Evolutionary conservation across 1,140 invertebrate genomes (phyloP), one percentile per base, ranked within the genome.

Genomic region (Nylanderia fulva): DNA sequence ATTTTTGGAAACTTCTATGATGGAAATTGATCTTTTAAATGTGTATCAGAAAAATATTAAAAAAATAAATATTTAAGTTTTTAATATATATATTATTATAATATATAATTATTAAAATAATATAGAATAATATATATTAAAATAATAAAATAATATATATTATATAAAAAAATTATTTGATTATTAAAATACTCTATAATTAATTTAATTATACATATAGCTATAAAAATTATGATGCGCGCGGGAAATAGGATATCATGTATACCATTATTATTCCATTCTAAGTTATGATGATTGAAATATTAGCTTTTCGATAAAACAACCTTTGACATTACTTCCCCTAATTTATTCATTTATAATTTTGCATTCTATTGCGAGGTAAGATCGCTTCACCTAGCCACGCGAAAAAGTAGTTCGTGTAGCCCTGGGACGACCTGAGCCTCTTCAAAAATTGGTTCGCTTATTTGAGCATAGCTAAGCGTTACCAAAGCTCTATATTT

Each of bases 401-500:
- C 92, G 90, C 93, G 95, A 96, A 95, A 96, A 97, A 97, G 97
- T 97, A 97, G 96, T 96, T 95, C 95, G 92, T 88, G 90, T 91
- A 91, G 95, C 95, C 93, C 91, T 91, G 95, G 96, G 97, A 97
- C 97, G 96, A 97, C 97, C 97, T 96, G 93, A 95, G 93, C 96
- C 97, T 94, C 95, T 94, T 93, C 96, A 97, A 97, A 97, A 97
- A 97, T 96, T 94, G 84, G 88, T 94, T 95, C 96, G 96, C 96
- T 96, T 95, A 90, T 86, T 89, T 89, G 82, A 95, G 95, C 95
- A 95, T 96, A 96, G 96, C 97, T 96, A 96, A 97, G 97, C 96
- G 96, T 97, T 95, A 97, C 96, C 96, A 96, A 96, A 96, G 96
- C 97, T 96, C 95, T 96, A 96, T 97, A 97, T 97, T 97, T 97